Evolutionary conservation across 2,797 vertebrate genomes (phyloP).

Genomic region (Erpetoichthys calabaricus): DNA sequence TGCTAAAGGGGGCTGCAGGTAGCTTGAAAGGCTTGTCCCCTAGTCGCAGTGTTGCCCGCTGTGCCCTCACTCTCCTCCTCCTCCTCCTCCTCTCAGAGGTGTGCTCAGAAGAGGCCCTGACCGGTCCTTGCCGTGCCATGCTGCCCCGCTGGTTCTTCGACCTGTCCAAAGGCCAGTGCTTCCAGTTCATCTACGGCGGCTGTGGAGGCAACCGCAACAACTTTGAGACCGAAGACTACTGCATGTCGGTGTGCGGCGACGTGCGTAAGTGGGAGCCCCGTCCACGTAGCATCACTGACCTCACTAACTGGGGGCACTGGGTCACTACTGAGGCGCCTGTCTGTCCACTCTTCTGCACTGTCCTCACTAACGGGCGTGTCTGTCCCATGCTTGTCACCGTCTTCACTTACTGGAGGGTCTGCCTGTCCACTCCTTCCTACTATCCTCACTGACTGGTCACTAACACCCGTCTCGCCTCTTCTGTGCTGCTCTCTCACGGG

Average conservation of each 20-base stretch:
- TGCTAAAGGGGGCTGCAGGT: not conserved
- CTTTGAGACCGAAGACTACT: slow-evolving; percentile 97
- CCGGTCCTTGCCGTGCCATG: slow-evolving; percentile 84
- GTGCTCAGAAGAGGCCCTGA: slow-evolving; percentile 88
- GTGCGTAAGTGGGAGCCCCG: slow-evolving; percentile 77
- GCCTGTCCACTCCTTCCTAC: not conserved
- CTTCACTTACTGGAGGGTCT: not conserved
- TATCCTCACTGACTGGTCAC: not conserved
- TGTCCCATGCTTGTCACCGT: slow-evolving; percentile 22
- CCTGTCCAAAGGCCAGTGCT: slow-evolving; percentile 76
- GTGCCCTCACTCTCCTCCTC: slow-evolving; percentile 52
- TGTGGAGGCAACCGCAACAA: slow-evolving; percentile 98
- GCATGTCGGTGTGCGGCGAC: slow-evolving; percentile 91
- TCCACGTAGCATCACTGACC: slow-evolving; percentile 26
- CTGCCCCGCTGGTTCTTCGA: slow-evolving; percentile 97
- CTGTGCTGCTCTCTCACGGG: no score
- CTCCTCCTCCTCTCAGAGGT: slow-evolving; percentile 75
- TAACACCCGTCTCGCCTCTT: slow-evolving; percentile 4
- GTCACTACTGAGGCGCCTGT: slow-evolving; percentile 21
- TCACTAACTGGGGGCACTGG: slow-evolving; percentile 1
- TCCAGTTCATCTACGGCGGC: slow-evolving; percentile 92
- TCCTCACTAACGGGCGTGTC: slow-evolving; percentile 22
- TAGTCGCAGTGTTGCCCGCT: slow-evolving; percentile 5
- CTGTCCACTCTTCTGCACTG: slow-evolving; percentile 14
- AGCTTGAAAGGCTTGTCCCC: no score